Percentiles rank a stretch among this genome's conserved stretches.
Conservation (phyloP, 2,888 invertebrate genomes). For the Tinea semifulvella region DNA sequence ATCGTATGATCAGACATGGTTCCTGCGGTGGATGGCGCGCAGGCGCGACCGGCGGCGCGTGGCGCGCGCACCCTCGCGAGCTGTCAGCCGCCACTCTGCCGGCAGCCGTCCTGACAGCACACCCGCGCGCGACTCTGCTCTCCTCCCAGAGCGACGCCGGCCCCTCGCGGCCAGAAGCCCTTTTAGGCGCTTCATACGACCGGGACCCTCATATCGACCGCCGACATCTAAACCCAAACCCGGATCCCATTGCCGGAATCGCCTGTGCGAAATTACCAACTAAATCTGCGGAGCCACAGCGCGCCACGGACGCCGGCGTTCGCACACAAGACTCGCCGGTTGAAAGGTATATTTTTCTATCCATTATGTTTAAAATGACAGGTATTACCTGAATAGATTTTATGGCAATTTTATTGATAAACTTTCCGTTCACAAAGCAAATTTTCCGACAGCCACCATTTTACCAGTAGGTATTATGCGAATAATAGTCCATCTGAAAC, state of each 20-base stretch:
- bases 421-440: no score
- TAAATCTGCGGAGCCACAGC: constrained; percentile 20
- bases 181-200: constrained; percentile 12
- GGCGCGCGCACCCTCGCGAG: constrained; percentile 33
- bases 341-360: constrained; percentile 39
- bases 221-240: constrained; percentile 20
- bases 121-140: constrained; percentile 47
- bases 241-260: not conserved
- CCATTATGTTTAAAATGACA: not conserved
- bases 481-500: no score
- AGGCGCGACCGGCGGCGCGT: constrained; percentile 41
- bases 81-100: constrained; percentile 48
- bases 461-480: no score
- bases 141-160: constrained; percentile 58
- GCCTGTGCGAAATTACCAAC: not conserved
- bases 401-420: no score
- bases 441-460: no score
- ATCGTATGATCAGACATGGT: constrained; percentile 1
- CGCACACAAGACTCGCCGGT: constrained; percentile 49
- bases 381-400: no score
- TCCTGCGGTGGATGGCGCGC: constrained; percentile 27
- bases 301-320: constrained; percentile 50
- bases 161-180: constrained; percentile 30
- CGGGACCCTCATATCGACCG: constrained; percentile 41
- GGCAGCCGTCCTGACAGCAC: constrained; percentile 51